A percentile compares a stretch with the other conserved stretches of the same genome.
phyloP scores from a whole-genome alignment of 2,113 vertebrate species.

The Alces alces region DNA sequence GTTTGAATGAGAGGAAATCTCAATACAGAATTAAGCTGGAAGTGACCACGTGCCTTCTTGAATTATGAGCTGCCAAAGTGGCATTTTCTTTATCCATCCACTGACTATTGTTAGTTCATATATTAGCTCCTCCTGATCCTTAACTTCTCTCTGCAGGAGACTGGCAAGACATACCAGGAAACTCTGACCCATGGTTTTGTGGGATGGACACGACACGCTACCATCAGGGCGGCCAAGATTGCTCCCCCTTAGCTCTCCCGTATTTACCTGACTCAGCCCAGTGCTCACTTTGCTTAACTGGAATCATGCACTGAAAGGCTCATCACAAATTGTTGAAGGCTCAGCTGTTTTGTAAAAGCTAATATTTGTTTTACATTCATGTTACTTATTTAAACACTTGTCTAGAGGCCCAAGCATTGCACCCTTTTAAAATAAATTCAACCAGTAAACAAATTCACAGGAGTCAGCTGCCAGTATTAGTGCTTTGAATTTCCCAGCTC shows the following conservation, averaged over 20 bases:
- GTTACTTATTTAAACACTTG: constrained; percentile 2
- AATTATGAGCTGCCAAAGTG: constrained; percentile 45
- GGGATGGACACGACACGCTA: not conserved
- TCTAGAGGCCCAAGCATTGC: not conserved
- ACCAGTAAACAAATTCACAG: not conserved
- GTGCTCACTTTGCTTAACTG: not conserved
- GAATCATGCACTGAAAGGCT: not conserved
- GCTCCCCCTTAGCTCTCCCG: not conserved
- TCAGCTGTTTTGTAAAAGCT: not conserved
- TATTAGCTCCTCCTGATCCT: not conserved
- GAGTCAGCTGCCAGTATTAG: not conserved
- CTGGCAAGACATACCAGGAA: not conserved
- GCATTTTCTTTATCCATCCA: constrained; percentile 30
- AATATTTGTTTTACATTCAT: constrained; percentile 14
- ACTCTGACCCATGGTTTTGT: not conserved
- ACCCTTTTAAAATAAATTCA: constrained; percentile 16
- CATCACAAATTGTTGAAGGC: not conserved
- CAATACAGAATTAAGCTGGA: constrained; percentile 45
- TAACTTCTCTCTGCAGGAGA: not conserved
- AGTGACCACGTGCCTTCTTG: constrained; percentile 35
- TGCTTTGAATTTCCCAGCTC: not conserved
- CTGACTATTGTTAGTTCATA: not conserved
- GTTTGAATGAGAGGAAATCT: constrained; percentile 46
- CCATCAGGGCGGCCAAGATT: not conserved
- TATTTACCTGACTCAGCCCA: not conserved